phyloP scores from a whole-genome alignment of 2,888 invertebrate species.

The Melanargia galathea region DNA sequence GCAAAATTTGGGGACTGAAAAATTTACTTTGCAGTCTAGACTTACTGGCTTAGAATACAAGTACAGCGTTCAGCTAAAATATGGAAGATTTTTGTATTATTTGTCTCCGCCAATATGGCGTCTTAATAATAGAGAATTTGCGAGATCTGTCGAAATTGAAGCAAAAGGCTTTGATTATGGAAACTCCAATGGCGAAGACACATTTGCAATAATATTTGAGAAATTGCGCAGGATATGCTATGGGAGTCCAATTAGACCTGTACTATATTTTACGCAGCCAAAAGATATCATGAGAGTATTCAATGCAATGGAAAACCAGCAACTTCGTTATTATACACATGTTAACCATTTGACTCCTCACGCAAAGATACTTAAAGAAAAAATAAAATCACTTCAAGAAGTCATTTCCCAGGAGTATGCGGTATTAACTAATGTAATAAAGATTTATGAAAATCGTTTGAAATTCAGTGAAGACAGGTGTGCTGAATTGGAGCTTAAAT shows the following conservation, averaged over 20 bases:
- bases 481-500: slow-evolving; percentile 74
- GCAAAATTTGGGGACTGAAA: slow-evolving; percentile 65
- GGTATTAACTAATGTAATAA: slow-evolving; percentile 53
- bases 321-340: slow-evolving; percentile 84
- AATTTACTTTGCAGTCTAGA: slow-evolving; percentile 63
- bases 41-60: slow-evolving; percentile 84
- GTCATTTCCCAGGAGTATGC: slow-evolving; percentile 60
- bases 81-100: slow-evolving; percentile 86
- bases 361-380: slow-evolving; percentile 71
- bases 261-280: slow-evolving; percentile 81
- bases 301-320: slow-evolving; percentile 83
- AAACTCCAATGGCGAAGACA: slow-evolving; percentile 62
- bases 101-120: slow-evolving; percentile 85
- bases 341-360: slow-evolving; percentile 81
- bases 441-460: slow-evolving; percentile 54
- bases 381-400: slow-evolving; percentile 70
- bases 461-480: slow-evolving; percentile 77
- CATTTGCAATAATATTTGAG: slow-evolving; percentile 67
- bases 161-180: slow-evolving; percentile 71
- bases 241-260: slow-evolving; percentile 67
- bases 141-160: slow-evolving; percentile 71
- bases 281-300: slow-evolving; percentile 81
- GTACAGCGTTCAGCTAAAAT: slow-evolving; percentile 84
- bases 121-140: slow-evolving; percentile 75
- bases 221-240: slow-evolving; percentile 74